Evolutionary conservation across 2,113 vertebrate species (phyloP).

Genomic region (Falco punctatus): DNA sequence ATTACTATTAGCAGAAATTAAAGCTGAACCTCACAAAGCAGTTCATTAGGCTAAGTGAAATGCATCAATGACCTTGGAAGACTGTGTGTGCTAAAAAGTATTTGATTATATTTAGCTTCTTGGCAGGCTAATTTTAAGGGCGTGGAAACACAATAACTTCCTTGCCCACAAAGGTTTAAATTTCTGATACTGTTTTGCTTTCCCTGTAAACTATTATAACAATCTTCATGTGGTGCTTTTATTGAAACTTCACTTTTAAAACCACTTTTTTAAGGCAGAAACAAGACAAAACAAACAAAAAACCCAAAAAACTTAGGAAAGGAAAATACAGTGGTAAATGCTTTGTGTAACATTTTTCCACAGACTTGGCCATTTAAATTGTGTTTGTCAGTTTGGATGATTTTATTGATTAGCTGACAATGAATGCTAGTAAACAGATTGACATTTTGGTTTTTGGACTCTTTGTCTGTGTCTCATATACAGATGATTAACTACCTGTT

Average conservation of each 20-base stretch:
- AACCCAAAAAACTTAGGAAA: background rate
- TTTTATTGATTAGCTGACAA: conserved; percentile 9
- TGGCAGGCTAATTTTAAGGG: background rate
- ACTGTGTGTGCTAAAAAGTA: background rate
- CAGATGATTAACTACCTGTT: background rate
- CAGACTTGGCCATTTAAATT: background rate
- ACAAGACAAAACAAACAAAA: too few species aligned
- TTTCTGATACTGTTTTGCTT: background rate
- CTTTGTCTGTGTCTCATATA: background rate
- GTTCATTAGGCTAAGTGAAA: background rate
- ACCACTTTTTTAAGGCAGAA: background rate
- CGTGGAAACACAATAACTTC: background rate
- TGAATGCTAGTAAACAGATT: background rate
- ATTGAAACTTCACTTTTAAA: background rate
- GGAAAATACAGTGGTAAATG: background rate
- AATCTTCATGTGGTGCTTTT: background rate
- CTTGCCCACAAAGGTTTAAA: background rate
- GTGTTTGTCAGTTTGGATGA: background rate
- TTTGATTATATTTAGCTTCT: background rate
- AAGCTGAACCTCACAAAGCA: background rate
- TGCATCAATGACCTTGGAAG: background rate
- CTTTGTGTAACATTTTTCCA: background rate
- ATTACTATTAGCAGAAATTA: background rate
- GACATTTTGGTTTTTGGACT: background rate
- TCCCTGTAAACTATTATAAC: background rate